Percentiles rank a stretch among this genome's conserved stretches.
Conservation (phyloP, 2,113 vertebrate genomes). For the Centropristis striata region DNA sequence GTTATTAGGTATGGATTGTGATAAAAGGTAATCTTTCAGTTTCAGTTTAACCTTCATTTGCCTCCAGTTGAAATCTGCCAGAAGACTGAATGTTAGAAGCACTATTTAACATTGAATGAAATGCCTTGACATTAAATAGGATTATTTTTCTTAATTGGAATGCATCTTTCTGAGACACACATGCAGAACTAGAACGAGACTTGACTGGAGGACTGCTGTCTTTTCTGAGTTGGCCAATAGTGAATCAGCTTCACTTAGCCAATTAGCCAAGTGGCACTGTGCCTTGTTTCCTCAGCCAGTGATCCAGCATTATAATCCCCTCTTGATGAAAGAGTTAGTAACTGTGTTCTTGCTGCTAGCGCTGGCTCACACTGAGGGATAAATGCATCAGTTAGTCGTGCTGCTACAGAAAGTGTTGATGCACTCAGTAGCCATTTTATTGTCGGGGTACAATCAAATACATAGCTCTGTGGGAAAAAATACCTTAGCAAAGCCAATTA, state of each 20-base stretch:
- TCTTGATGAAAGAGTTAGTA: slow-evolving; percentile 50
- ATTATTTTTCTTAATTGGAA: slow-evolving; percentile 49
- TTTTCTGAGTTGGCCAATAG: slow-evolving; percentile 30
- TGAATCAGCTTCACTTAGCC: slow-evolving; percentile 43
- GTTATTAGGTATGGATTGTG: background rate
- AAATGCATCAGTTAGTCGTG: slow-evolving; percentile 22
- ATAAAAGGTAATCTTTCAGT: background rate
- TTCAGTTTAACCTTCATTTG: too few relatives aligned
- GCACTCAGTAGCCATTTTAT: background rate
- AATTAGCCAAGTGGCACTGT: slow-evolving; percentile 51
- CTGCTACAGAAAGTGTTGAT: slow-evolving; percentile 2
- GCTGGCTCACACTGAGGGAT: slow-evolving; percentile 8
- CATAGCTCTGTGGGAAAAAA: background rate
- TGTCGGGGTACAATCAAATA: background rate
- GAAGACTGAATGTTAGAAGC: background rate
- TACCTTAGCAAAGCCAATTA: background rate
- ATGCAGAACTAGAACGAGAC: slow-evolving; percentile 7
- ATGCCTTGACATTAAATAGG: slow-evolving; percentile 22
- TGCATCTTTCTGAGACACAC: slow-evolving; percentile 35
- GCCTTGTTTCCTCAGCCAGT: slow-evolving; percentile 52
- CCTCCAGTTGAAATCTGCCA: background rate
- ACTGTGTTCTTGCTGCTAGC: slow-evolving; percentile 21
- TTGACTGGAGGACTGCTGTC: slow-evolving; percentile 39
- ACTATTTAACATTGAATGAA: slow-evolving; percentile 18
- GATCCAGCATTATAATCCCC: slow-evolving; percentile 54